Evolutionary conservation across 2,797 vertebrate species (phyloP), one percentile per base, ranked within the genome.

Genomic region (Cyprinella venusta): DNA sequence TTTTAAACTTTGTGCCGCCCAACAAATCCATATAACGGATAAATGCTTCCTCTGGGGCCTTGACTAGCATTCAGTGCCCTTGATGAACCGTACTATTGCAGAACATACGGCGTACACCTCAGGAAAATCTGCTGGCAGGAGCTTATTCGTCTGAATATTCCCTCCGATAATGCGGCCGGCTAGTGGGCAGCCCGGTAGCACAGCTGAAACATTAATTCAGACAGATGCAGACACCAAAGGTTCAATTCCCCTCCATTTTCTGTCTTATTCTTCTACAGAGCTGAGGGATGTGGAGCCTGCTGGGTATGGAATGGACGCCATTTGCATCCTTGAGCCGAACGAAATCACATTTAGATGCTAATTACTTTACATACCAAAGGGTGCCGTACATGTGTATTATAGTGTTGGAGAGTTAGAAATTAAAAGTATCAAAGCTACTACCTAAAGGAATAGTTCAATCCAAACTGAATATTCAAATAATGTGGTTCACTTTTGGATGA

Each of bases 31-130:
- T 75, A 54, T 75, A 82, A 74, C 12, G 6, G 42, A 75, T 42
- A 75, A 82, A 75, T 75, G 80, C 71, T 54, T 75, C 80, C 71
- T 75, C 71, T 38, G 75, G 74, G 68, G 78, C 59, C 45, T 81
- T 83, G 70, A 75, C 56, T 52, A 54, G 38, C 70, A 45, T 83
- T 45, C 36, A 56, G 48, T 36, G 76, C 76, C 80, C 67, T 80
- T 86, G 80, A 79, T 86, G 79, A 85, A 79, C 85, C 63, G 36
- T 79, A 63, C 69, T 26, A 42, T 87, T 85, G 74, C 59, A 79
- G 69, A 76, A 67, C 50, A 69, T 86, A 61, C 19, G 48, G 38
- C 45, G 38, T 61, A 68, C 50, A 54, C 81, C 65, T 56, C 76
- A 67, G 76, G 79, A 86, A 82, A 82, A 71, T 80, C 12, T 70